These are phyloP conservation scores for Machaerirhynchus nigripectus DNA, from an alignment of 2,113 vertebrate genomes.

Conservation along the genomic window DNA sequence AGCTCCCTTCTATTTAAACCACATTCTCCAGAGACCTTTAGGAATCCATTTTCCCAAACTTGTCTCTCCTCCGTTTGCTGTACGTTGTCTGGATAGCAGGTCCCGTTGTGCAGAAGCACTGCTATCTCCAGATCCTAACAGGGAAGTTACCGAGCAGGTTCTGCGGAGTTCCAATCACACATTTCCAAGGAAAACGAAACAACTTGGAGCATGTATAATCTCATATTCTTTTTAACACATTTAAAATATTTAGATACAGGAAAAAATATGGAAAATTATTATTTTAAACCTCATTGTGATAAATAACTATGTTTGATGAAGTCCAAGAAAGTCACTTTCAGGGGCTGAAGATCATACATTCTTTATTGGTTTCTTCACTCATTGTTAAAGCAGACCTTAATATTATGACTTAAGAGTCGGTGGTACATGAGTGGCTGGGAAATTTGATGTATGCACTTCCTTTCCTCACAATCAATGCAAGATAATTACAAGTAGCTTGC, in stretches of 20 bases:
- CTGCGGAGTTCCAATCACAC: not conserved
- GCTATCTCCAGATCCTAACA: not conserved
- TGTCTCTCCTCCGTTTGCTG: not conserved
- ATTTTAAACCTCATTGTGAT: not conserved
- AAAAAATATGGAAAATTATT: not conserved
- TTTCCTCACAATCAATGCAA: not conserved
- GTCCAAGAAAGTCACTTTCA: not conserved
- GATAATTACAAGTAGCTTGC: not conserved
- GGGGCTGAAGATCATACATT: not conserved
- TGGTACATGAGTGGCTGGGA: not conserved
- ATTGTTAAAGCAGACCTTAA: not conserved
- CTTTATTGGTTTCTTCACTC: not conserved
- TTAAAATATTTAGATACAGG: not conserved
- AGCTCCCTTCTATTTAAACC: not conserved
- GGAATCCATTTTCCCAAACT: not conserved
- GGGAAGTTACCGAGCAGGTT: not conserved
- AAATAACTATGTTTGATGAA: not conserved
- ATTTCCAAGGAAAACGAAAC: not conserved
- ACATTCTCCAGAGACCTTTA: not conserved
- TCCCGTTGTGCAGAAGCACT: not conserved
- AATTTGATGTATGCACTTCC: not conserved
- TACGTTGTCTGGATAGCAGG: not conserved
- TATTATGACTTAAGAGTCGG: accelerated
- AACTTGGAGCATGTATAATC: not conserved
- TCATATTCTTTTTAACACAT: not conserved